Evolutionary conservation across 2,888 invertebrate genomes (phyloP).

Genomic region (Chalcosyrphus nemorum): DNA sequence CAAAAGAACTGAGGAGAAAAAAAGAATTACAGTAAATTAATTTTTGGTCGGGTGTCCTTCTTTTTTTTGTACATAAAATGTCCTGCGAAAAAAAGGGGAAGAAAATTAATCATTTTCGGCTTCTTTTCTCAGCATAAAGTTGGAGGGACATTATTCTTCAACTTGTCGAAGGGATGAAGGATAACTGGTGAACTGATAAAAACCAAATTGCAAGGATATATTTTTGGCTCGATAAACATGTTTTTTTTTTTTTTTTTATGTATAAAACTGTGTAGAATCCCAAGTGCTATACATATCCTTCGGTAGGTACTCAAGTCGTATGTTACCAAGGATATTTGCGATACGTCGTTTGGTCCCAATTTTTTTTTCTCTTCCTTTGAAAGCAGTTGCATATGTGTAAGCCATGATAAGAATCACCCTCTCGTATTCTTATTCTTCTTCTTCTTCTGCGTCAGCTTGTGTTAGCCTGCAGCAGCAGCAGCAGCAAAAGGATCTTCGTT

Average conservation of each 20-base stretch:
- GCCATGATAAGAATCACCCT: constrained; percentile 67
- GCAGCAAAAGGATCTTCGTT: constrained; percentile 21
- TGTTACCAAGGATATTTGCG: constrained; percentile 37
- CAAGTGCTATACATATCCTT: constrained; percentile 11
- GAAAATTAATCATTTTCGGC: constrained; percentile 21
- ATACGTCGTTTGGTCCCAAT: background rate
- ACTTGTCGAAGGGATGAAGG: constrained; percentile 1
- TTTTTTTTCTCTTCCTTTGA: constrained; percentile 17
- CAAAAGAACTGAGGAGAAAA: constrained; percentile 25
- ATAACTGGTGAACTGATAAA: constrained; percentile 31
- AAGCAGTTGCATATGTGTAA: constrained; percentile 58
- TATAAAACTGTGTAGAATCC: background rate
- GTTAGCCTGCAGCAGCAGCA: constrained; percentile 55
- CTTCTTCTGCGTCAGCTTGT: constrained; percentile 64
- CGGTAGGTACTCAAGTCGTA: background rate
- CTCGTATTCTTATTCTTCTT: constrained; percentile 46
- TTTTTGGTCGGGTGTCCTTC: constrained; percentile 5
- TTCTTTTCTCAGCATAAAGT: background rate
- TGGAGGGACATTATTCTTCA: background rate
- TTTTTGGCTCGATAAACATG: constrained; percentile 39
- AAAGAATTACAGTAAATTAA: constrained; percentile 49
- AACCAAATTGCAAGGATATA: background rate
- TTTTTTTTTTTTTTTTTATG: constrained; percentile 4
- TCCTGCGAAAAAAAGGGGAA: background rate
- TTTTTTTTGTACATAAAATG: constrained; percentile 14